Evolutionary conservation across 2,888 invertebrate species (phyloP).

Genomic region (Hyalella azteca): DNA sequence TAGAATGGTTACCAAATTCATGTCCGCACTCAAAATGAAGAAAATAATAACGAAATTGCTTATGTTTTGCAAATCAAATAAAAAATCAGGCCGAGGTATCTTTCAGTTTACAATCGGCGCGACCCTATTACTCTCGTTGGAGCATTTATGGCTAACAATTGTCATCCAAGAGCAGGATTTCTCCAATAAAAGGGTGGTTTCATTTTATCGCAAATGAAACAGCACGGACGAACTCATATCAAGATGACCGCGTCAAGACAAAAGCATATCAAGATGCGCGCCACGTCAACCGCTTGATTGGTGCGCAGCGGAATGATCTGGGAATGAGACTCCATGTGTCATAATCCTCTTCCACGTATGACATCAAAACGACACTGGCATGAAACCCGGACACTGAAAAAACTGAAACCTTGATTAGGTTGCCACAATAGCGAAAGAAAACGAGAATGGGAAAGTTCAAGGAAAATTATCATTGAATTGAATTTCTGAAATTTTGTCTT

Average conservation of each 20-base stretch:
- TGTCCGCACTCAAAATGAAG: too few species aligned
- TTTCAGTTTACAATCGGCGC: neutral
- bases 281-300: slow-evolving; percentile 28
- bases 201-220: neutral
- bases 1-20: too few species aligned
- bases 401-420: neutral
- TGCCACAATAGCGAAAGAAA: neutral
- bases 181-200: slow-evolving; percentile 12
- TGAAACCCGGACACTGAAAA: neutral
- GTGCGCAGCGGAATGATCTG: slow-evolving; percentile 6
- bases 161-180: neutral
- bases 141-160: neutral
- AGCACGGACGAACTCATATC: neutral
- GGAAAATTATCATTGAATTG: too few species aligned
- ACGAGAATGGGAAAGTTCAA: too few species aligned
- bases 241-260: slow-evolving; percentile 30
- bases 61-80: neutral
- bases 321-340: slow-evolving; percentile 19
- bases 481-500: too few species aligned
- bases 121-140: neutral
- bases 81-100: neutral
- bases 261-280: slow-evolving; percentile 34
- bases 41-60: too few species aligned
- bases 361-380: slow-evolving; percentile 6
- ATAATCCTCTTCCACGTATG: slow-evolving; percentile 16